Evolutionary conservation across 2,113 vertebrate genomes (phyloP).

Genomic region (Chloropsis hardwickii): DNA sequence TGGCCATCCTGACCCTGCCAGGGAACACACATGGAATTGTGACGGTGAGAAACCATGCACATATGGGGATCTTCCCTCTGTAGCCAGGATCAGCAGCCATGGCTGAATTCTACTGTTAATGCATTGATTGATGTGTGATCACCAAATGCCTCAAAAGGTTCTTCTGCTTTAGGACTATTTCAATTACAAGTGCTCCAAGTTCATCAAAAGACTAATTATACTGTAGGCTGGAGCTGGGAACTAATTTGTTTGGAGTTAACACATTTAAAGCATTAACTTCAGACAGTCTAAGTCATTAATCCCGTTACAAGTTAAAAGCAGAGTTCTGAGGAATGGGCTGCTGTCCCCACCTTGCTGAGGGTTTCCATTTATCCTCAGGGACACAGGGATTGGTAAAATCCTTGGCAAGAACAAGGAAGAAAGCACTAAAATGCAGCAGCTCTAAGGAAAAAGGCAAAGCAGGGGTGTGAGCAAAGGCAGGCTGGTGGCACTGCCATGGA

Average conservation of each 20-base stretch:
- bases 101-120: not conserved
- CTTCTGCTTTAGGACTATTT: not conserved
- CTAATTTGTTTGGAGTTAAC: conserved; percentile 29
- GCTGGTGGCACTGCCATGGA: not conserved
- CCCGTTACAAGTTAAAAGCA: not conserved
- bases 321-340: not conserved
- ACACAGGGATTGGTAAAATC: not conserved
- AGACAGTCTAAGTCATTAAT: conserved; percentile 40
- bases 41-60: not conserved
- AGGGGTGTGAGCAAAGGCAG: not conserved
- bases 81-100: not conserved
- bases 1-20: conserved; percentile 82
- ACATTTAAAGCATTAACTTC: conserved; percentile 35
- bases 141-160: not conserved
- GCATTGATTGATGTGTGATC: accelerated
- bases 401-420: not conserved
- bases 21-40: not conserved
- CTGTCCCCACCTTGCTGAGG: not conserved
- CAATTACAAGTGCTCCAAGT: not conserved
- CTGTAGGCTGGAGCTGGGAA: not conserved
- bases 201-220: not conserved
- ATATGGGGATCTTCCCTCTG: accelerated
- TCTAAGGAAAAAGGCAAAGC: not conserved
- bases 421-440: not conserved
- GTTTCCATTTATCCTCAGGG: not conserved